These are phyloP conservation scores for Xestia xanthographa DNA, from an alignment of 2,888 invertebrate genomes.

Conservation along the genomic window DNA sequence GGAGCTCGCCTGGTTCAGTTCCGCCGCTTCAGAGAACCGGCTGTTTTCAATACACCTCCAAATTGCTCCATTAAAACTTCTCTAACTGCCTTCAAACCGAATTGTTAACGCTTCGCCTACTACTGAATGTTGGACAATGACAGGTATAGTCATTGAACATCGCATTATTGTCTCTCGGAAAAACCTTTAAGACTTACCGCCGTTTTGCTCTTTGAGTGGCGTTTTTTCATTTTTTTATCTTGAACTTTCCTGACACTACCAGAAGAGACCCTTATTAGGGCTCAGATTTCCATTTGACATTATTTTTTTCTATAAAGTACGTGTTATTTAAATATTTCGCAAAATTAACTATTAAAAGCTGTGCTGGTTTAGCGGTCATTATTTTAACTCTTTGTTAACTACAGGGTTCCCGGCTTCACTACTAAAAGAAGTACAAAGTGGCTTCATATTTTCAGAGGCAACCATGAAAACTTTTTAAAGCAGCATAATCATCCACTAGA, in stretches of 20 bases:
- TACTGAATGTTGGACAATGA: slow-evolving; percentile 75
- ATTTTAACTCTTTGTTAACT: background rate
- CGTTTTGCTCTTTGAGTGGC: slow-evolving; percentile 36
- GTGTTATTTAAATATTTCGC: background rate
- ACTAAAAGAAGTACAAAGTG: slow-evolving; percentile 32
- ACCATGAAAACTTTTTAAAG: slow-evolving; percentile 66
- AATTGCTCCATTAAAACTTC: slow-evolving; percentile 87
- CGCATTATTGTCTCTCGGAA: slow-evolving; percentile 51
- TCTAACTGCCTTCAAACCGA: slow-evolving; percentile 77
- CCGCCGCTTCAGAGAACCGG: slow-evolving; percentile 71
- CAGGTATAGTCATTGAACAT: slow-evolving; percentile 63
- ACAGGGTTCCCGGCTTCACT: background rate
- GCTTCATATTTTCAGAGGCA: slow-evolving; percentile 63
- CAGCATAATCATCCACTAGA: slow-evolving; percentile 73
- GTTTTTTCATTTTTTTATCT: slow-evolving; percentile 28
- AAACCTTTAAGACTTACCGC: slow-evolving; percentile 33
- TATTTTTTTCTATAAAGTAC: background rate
- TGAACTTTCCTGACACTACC: slow-evolving; percentile 32
- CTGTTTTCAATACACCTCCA: slow-evolving; percentile 83
- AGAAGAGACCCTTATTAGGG: slow-evolving; percentile 12
- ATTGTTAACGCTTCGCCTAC: slow-evolving; percentile 76
- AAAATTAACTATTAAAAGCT: background rate
- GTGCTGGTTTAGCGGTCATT: background rate
- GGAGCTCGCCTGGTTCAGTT: slow-evolving; percentile 64
- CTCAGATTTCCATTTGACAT: background rate